Evolutionary conservation across 35 echinoderm and acorn worm genomes (phyloP).

Genomic region (Ptychodera flava): DNA sequence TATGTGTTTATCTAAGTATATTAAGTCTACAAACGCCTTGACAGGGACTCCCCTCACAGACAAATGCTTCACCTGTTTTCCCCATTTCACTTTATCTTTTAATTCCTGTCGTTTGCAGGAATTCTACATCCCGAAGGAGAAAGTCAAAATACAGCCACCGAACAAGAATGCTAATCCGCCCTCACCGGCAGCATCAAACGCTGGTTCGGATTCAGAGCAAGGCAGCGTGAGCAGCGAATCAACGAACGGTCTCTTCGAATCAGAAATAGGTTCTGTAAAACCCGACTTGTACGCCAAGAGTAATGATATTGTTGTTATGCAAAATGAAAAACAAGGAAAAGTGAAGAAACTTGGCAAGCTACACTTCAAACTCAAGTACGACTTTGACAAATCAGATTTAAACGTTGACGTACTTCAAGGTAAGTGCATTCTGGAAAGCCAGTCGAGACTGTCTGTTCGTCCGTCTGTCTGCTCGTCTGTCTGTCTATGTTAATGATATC

Average conservation of each 20-base stretch:
- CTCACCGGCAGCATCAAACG: neutral
- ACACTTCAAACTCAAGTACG: slow-evolving; percentile 71
- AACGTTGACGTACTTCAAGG: slow-evolving; percentile 61
- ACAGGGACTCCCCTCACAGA: too few species aligned
- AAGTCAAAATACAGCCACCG: slow-evolving; percentile 42
- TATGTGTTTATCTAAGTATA: too few species aligned
- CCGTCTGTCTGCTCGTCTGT: too few species aligned
- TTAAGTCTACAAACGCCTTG: too few species aligned
- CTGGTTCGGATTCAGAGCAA: slow-evolving; percentile 8
- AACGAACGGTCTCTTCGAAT: slow-evolving; percentile 46
- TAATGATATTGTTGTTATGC: slow-evolving; percentile 41
- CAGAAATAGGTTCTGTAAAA: slow-evolving; percentile 57
- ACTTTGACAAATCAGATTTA: slow-evolving; percentile 68
- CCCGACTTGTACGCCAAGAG: slow-evolving; percentile 62
- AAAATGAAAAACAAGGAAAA: slow-evolving; percentile 15
- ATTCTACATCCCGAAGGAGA: slow-evolving; percentile 69
- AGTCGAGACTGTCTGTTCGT: too few species aligned
- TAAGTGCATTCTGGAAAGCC: too few species aligned
- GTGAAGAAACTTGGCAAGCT: slow-evolving; percentile 33
- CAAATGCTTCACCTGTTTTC: too few species aligned
- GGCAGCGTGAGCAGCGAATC: slow-evolving; percentile 28
- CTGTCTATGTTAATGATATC: too few species aligned
- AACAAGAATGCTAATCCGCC: slow-evolving; percentile 8
- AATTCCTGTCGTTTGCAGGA: slow-evolving; percentile 28
- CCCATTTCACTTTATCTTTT: neutral